Base-by-base conservation (phyloP, 1,140 invertebrate genomes). In the Ips typographus region DNA sequence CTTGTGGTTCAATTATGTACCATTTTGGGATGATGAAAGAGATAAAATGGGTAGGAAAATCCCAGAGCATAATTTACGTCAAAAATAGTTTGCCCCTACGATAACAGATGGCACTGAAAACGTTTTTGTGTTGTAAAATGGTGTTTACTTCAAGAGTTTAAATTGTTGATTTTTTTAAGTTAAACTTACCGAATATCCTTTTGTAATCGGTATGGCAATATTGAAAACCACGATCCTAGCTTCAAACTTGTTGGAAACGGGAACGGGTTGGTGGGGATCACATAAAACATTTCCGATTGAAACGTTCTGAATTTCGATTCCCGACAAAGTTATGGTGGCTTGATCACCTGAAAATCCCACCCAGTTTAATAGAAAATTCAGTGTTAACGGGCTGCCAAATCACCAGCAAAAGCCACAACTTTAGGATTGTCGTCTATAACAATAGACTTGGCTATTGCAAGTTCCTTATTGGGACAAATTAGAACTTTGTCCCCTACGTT, bases 201-300 rank as follows among this genome's bases (percentile, higher is more conserved):
- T 94, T 1, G 93, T 98, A 37, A 99, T 92, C 2, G 97, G 96
- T 49, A 94, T 86, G 68, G 90, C 90, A 1, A 96, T 87, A 80
- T 95, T 94, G 77, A 99, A 99, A 2, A 98, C 88, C 40, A 98
- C 94, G 74, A 99, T 88, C 72, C 95, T 88, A 7, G 94, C 95
- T 84, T 94, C 88, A 77, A 99, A 94, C 68, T 89, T 86, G 2
- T 87, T 87, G 1, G 91, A 88, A 5, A 92, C 87, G 40, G 90
- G 91, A 7, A 95, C 88, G 3, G 94, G 95, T 74, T 87, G 83
- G 40, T 83, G 77, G 0, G 89, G 87, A 83, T 95, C 92, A 83
- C 94, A 96, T 2, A 98, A 76, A 37, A 98, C 87, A 78, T 88
- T 90, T 3, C 96, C 96, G 56, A 95, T 86, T 40, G 87, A 86